Percentiles rank a stretch among this genome's conserved stretches.
These are phyloP conservation scores for Calcarius ornatus DNA, from an alignment of 2,113 vertebrate genomes.

Conservation along the genomic window DNA sequence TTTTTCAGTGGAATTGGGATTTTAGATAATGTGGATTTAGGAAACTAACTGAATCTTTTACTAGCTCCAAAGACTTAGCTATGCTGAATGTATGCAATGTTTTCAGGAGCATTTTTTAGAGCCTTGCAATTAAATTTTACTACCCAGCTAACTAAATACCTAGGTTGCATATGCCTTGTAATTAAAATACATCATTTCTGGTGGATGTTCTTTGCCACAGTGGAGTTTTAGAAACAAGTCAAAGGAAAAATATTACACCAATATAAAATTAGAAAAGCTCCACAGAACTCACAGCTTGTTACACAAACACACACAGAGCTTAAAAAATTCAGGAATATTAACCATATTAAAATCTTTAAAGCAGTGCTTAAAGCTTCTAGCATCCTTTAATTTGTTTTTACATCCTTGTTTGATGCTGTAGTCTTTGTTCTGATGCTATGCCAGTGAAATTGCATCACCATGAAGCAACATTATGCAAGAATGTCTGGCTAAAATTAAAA, in stretches of 20 bases:
- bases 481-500: conserved; percentile 56
- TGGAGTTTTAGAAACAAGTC: conserved; percentile 11
- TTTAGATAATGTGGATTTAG: background rate
- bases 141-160: conserved; percentile 47
- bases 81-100: background rate
- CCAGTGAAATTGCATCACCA: conserved; percentile 45
- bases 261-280: conserved; percentile 25
- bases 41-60: background rate
- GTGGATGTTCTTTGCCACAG: conserved; percentile 29
- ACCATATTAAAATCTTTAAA: conserved; percentile 50
- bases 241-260: conserved; percentile 18
- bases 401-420: conserved; percentile 27
- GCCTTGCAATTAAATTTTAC: conserved; percentile 52
- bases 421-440: conserved; percentile 55
- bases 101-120: conserved; percentile 46
- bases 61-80: background rate
- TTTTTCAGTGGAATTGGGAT: background rate
- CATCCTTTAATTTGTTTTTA: conserved; percentile 53
- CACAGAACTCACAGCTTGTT: conserved; percentile 1
- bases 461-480: conserved; percentile 37
- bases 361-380: conserved; percentile 24
- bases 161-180: conserved; percentile 12
- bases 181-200: conserved; percentile 61
- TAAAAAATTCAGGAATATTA: conserved; percentile 13
- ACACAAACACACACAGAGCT: background rate